A percentile compares a stretch with the other conserved stretches of the same genome.
Conservation (phyloP, 2,888 invertebrate species). For the Diogma glabrata region DNA sequence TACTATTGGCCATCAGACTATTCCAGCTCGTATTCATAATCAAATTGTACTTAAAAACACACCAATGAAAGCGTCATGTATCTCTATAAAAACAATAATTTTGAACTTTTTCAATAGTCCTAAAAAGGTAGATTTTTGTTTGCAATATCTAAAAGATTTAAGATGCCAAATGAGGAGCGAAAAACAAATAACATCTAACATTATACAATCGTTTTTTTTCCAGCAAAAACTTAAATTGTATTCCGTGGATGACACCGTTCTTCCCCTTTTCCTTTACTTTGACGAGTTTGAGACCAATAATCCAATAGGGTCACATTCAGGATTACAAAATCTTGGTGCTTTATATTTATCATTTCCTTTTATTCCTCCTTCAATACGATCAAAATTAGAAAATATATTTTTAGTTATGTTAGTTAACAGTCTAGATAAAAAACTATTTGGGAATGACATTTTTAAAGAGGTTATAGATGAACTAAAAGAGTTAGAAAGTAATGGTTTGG, state of each 20-base stretch:
- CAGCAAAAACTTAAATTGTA: not conserved
- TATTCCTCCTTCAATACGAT: not conserved
- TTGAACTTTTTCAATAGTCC: not conserved
- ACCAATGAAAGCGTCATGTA: not conserved
- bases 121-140: not conserved
- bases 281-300: conserved; percentile 14
- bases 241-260: not conserved
- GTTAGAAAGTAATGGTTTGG: conserved; percentile 5
- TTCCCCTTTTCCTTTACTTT: conserved; percentile 16
- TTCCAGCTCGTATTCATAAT: not conserved
- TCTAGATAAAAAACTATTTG: conserved; percentile 9
- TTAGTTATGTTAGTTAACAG: not conserved
- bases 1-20: not conserved
- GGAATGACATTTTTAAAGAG: conserved; percentile 3
- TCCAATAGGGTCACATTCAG: not conserved
- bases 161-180: not conserved
- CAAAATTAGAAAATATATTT: conserved; percentile 11
- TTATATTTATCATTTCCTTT: conserved; percentile 10
- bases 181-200: too few relatives aligned
- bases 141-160: not conserved
- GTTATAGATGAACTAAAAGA: conserved; percentile 6
- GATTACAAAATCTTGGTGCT: conserved; percentile 3
- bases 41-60: not conserved
- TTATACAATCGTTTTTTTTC: not conserved
- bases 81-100: not conserved